Base-by-base conservation (phyloP, 30 jellyfish, hydroid and myxozoan genomes). In the Turritopsis rubra region DNA sequence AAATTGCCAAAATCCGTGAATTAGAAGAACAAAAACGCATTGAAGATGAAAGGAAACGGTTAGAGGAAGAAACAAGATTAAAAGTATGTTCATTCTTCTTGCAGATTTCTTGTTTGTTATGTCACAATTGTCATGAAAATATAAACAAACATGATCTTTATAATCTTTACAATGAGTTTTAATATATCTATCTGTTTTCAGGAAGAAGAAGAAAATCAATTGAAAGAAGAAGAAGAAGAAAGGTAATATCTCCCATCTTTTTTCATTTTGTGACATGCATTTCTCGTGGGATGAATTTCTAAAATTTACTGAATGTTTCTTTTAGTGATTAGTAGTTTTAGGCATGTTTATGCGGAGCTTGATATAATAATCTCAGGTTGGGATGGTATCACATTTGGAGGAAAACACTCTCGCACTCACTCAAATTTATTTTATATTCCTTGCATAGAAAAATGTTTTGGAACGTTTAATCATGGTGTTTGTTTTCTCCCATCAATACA, bases 21-120 rank as follows among this genome's bases (percentile, higher is more conserved):
- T 73, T 93, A 83, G 99, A 93, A 54, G 99, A 93, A 76, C 91
- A 89, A 17, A 83, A 88, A 75, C 86, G 99, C 68, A 28, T 83
- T 75, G 96, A 87, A 26, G 99, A 85, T 17, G 91, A 85, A 78
- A 60, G 72, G 28, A 75, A 76, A 30, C 79, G 91, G 75, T 27
- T 75, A 21, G 91, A 83, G 71, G 96, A 93, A 60, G 99, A 93
- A 82, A 82, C 87, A 1, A 87, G 71, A 88, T 85, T 87, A 19
- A 83, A 83, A 92, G 95, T 86, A 65, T 73, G 28, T 30, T 24
- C 66, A 73, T 17, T n/a, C 30, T 1, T 8, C 77, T 60, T 60
- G 21, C n/a, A n/a, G 60, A 41, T 41, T 41, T 41, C 13, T 1
- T 41, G 60, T 41, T 13, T 41, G 60, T 41, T 41, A 13, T 41